Conservation (phyloP, 2,113 vertebrate species). For the Athene cunicularia region DNA sequence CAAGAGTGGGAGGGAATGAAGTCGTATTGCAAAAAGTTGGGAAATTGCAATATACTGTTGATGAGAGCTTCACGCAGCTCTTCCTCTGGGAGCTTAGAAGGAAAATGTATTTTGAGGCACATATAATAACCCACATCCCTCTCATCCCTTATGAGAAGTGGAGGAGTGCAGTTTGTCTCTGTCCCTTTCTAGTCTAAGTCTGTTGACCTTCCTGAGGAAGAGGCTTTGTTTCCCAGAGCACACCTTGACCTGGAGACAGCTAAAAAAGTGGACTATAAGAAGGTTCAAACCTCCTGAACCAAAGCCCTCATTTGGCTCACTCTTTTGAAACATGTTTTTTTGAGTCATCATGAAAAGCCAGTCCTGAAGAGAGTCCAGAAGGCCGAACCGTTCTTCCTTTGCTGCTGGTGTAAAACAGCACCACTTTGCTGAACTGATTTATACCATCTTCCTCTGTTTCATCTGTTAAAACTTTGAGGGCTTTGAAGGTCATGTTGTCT, state of each 20-base stretch:
- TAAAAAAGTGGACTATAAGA: neutral
- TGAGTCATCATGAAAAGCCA: neutral
- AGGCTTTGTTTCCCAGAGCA: neutral
- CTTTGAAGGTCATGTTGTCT: neutral
- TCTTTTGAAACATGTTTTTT: neutral
- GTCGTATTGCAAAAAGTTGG: neutral
- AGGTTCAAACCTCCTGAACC: neutral
- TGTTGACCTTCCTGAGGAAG: neutral
- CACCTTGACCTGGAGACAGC: neutral
- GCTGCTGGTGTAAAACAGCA: neutral
- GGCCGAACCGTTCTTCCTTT: neutral
- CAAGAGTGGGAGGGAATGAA: neutral
- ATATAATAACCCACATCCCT: neutral
- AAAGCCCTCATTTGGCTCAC: neutral
- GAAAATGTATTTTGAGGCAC: neutral
- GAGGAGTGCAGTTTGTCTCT: neutral
- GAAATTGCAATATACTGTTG: neutral
- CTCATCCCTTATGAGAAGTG: neutral
- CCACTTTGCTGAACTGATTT: neutral
- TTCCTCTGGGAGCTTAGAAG: neutral
- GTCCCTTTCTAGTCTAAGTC: neutral
- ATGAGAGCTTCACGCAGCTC: neutral
- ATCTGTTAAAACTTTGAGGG: neutral
- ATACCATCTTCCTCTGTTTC: neutral
- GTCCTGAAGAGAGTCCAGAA: neutral